Percentiles rank a stretch among this genome's conserved stretches.
phyloP scores from a whole-genome alignment of 1,140 invertebrate species.

The Drosophila pseudoananassae region DNA sequence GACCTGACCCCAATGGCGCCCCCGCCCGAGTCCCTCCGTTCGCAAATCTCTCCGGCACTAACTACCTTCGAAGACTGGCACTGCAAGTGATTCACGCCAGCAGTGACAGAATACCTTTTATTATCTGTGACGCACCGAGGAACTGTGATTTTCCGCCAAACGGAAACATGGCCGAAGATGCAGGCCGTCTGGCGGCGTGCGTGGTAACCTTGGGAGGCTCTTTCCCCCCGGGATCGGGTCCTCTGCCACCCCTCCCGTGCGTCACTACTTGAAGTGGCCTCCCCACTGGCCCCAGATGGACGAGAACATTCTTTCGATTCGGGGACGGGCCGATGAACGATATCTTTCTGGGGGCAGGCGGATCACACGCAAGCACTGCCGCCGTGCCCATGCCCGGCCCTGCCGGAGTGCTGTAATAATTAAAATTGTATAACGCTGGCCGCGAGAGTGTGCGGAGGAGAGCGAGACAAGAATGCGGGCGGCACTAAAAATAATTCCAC shows the following conservation, averaged over 20 bases:
- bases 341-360: not conserved
- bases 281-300: constrained; percentile 1
- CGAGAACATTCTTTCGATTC: constrained; percentile 6
- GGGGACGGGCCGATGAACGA: constrained; percentile 8
- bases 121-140: constrained; percentile 7
- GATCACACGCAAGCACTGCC: constrained; percentile 8
- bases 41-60: not conserved
- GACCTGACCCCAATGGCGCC: constrained; percentile 52
- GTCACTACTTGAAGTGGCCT: constrained; percentile 13
- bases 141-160: not conserved
- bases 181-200: not conserved
- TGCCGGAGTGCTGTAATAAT: constrained; percentile 20
- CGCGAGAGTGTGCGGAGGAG: not conserved
- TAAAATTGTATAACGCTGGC: constrained; percentile 20
- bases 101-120: not conserved
- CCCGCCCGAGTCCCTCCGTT: not conserved
- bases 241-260: not conserved
- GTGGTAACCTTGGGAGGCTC: not conserved
- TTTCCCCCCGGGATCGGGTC: not conserved
- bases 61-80: constrained; percentile 13
- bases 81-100: constrained; percentile 1
- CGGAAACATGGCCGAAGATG: too few species aligned
- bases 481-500: constrained; percentile 26
- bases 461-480: constrained; percentile 17
- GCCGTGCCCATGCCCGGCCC: not conserved